These are phyloP conservation scores for Nyctibius bracteatus DNA, from an alignment of 2,113 vertebrate genomes.

Conservation along the genomic window DNA sequence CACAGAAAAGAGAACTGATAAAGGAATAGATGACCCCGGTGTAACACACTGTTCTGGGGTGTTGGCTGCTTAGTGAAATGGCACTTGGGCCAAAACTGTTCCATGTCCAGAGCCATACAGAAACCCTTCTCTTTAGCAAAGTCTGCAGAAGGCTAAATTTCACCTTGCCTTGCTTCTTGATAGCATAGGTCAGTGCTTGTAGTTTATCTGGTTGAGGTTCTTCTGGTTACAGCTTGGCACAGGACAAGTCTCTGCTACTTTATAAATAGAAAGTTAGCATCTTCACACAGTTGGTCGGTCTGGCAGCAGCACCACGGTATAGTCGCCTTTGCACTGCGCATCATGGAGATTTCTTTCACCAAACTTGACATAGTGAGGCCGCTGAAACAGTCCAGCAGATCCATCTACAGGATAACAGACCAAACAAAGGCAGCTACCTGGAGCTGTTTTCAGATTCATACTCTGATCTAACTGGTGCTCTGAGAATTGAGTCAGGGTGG, in stretches of 20 bases:
- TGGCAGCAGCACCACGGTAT: rapidly evolving
- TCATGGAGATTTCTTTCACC: neutral
- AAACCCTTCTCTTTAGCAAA: neutral
- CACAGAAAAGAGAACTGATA: neutral
- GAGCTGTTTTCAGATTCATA: neutral
- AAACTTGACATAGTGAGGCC: neutral
- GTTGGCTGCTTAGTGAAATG: neutral
- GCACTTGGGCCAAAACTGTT: neutral
- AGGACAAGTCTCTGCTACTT: neutral
- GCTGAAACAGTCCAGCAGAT: neutral
- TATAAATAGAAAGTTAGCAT: neutral
- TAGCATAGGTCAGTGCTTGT: neutral
- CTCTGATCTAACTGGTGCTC: neutral
- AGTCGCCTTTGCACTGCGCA: neutral
- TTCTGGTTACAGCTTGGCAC: neutral
- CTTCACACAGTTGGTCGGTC: neutral
- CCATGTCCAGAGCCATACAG: neutral
- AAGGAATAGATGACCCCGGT: neutral
- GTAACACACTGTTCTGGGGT: neutral
- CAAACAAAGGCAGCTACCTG: neutral
- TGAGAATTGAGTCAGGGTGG: neutral
- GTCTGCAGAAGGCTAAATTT: neutral
- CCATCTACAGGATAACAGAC: neutral
- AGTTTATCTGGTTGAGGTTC: neutral
- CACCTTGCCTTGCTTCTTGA: neutral